Percentiles rank a stretch among this genome's conserved stretches.
Evolutionary conservation across 2,113 vertebrate species (phyloP).

Genomic region (Nerophis lumbriciformis): DNA sequence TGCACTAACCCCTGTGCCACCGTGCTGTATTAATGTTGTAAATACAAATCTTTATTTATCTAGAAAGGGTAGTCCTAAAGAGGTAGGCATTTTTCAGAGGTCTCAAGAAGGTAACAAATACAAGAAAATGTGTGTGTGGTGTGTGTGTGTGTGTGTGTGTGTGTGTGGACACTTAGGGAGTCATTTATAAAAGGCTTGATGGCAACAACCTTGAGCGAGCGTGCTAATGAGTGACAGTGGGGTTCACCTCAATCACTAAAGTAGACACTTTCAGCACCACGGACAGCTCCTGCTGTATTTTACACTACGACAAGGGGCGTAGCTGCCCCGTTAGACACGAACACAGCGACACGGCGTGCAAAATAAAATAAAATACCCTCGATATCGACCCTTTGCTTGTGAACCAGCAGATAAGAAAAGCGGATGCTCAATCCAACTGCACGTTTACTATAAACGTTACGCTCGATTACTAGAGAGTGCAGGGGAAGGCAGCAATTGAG

Average conservation of each 20-base stretch:
- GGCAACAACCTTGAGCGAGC: background rate
- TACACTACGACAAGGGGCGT: constrained; percentile 49
- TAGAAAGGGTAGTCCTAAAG: too few relatives aligned
- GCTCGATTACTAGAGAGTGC: constrained; percentile 31
- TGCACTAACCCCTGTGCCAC: too few relatives aligned
- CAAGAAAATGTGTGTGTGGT: too few relatives aligned
- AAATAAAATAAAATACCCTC: background rate
- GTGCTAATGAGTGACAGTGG: background rate
- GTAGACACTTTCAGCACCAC: constrained; percentile 50
- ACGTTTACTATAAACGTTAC: constrained; percentile 46
- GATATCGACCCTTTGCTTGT: background rate
- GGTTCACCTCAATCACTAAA: constrained; percentile 3
- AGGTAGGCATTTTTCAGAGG: too few relatives aligned
- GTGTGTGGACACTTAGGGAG: background rate
- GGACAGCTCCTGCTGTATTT: constrained; percentile 39
- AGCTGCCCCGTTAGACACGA: constrained; percentile 4
- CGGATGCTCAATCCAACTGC: constrained; percentile 30
- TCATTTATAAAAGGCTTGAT: constrained; percentile 3
- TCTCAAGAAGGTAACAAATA: too few relatives aligned
- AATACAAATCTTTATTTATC: too few relatives aligned
- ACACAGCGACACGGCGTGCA: background rate
- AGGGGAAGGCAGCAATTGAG: constrained; percentile 15
- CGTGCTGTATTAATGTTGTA: too few relatives aligned
- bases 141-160: background rate
- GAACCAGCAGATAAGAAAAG: background rate